phyloP scores from a whole-genome alignment of 2,113 vertebrate species.

The Phyllostomus hastatus region DNA sequence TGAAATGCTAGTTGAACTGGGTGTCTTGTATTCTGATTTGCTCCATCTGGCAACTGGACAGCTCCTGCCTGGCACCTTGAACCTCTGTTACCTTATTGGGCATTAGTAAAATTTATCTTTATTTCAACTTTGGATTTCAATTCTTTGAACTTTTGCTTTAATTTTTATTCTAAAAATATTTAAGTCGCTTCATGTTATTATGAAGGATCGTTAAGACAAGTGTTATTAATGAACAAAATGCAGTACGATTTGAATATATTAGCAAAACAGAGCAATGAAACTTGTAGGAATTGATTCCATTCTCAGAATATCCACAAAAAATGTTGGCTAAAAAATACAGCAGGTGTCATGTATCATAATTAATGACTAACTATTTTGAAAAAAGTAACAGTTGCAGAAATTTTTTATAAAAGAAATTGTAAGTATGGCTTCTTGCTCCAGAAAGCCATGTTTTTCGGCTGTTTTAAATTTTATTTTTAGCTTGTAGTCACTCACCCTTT shows the following conservation, averaged over 20 bases:
- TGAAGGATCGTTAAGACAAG: background rate
- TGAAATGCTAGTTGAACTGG: background rate
- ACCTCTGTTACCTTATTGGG: background rate
- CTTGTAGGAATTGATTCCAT: background rate
- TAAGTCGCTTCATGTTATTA: background rate
- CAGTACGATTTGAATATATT: background rate
- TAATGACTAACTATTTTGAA: background rate
- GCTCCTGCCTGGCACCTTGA: background rate
- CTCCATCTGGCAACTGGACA: background rate
- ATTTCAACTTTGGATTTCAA: background rate
- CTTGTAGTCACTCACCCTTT: constrained; percentile 15
- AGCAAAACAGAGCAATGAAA: background rate
- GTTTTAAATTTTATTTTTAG: constrained; percentile 38
- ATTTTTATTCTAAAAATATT: background rate
- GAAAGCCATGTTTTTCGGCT: background rate
- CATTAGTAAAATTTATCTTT: background rate
- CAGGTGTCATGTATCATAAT: background rate
- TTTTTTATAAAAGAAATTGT: background rate
- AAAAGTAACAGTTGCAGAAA: background rate
- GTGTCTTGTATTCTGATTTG: background rate
- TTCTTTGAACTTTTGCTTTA: background rate
- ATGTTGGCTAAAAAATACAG: background rate
- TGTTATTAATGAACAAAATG: background rate
- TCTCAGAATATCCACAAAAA: background rate
- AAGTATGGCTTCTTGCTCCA: background rate